phyloP scores from a whole-genome alignment of 1,140 invertebrate genomes.

The Sminthurides bifidus region DNA sequence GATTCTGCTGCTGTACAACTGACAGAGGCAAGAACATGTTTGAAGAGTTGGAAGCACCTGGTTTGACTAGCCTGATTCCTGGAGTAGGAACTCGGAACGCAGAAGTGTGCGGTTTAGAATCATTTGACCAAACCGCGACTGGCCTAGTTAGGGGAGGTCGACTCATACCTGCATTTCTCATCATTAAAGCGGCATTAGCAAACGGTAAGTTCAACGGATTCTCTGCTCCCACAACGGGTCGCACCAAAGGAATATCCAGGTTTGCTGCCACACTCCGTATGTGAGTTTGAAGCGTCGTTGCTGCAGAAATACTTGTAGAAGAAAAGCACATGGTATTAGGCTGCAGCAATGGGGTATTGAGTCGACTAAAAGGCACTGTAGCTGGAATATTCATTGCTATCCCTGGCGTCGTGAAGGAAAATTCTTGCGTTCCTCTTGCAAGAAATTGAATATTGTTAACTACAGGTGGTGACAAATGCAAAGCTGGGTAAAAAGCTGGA shows the following conservation, averaged over 20 bases:
- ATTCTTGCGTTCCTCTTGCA: conserved; percentile 10
- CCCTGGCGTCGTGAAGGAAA: conserved; percentile 5
- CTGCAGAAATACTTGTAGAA: conserved; percentile 22
- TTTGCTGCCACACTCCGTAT: conserved; percentile 30
- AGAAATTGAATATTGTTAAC: conserved; percentile 19
- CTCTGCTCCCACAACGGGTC: conserved; percentile 20
- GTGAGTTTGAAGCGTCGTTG: conserved; percentile 28
- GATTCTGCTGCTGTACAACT: conserved; percentile 15
- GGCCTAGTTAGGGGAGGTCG: conserved; percentile 4
- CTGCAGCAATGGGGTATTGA: neutral
- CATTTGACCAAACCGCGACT: conserved; percentile 9
- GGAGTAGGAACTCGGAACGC: conserved; percentile 25
- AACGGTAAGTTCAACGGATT: conserved; percentile 5
- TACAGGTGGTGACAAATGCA: conserved; percentile 11
- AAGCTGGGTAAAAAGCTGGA: conserved; percentile 11
- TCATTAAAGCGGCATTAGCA: neutral
- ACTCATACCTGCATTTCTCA: neutral
- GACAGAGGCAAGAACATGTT: conserved; percentile 2
- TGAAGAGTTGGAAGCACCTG: neutral
- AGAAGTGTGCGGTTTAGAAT: conserved; percentile 16
- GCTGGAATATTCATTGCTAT: conserved; percentile 13
- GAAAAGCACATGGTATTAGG: conserved; percentile 16
- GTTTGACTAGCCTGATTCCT: neutral
- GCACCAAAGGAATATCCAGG: conserved; percentile 29
- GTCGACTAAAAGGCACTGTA: neutral